A percentile compares a stretch with the other conserved stretches of the same genome.
Evolutionary conservation across 2,113 vertebrate genomes (phyloP).

Genomic region (Microtus ochrogaster): DNA sequence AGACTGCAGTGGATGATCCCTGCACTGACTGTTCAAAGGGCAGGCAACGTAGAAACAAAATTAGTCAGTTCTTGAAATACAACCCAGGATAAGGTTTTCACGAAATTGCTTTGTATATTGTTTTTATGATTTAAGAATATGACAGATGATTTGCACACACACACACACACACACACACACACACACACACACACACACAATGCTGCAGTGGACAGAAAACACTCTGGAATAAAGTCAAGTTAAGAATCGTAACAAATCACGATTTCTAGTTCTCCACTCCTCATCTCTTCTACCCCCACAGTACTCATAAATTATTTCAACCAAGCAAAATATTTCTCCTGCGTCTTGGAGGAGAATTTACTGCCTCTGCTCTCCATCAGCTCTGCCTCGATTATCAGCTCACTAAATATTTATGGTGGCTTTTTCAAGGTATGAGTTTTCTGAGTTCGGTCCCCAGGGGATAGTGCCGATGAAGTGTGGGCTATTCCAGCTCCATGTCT

Average conservation of each 20-base stretch:
- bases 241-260: slow-evolving; percentile 61
- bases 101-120: slow-evolving; percentile 27
- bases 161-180: neutral
- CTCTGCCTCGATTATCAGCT: slow-evolving; percentile 74
- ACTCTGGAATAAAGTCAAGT: slow-evolving; percentile 57
- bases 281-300: slow-evolving; percentile 37
- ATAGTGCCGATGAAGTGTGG: neutral
- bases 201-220: slow-evolving; percentile 45
- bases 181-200: neutral
- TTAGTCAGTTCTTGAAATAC: slow-evolving; percentile 49
- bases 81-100: neutral
- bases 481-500: neutral
- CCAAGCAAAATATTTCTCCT: slow-evolving; percentile 79
- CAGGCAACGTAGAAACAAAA: slow-evolving; percentile 36
- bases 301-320: slow-evolving; percentile 71
- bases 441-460: slow-evolving; percentile 57
- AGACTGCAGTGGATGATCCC: neutral
- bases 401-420: slow-evolving; percentile 79
- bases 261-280: slow-evolving; percentile 41
- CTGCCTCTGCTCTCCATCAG: slow-evolving; percentile 65
- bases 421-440: slow-evolving; percentile 66
- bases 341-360: slow-evolving; percentile 78
- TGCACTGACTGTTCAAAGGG: neutral
- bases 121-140: slow-evolving; percentile 2
- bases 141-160: slow-evolving; percentile 21